Evolutionary conservation across 2,888 invertebrate species (phyloP), one percentile per base, ranked within the genome.

Genomic region (Helicoverpa assulta): DNA sequence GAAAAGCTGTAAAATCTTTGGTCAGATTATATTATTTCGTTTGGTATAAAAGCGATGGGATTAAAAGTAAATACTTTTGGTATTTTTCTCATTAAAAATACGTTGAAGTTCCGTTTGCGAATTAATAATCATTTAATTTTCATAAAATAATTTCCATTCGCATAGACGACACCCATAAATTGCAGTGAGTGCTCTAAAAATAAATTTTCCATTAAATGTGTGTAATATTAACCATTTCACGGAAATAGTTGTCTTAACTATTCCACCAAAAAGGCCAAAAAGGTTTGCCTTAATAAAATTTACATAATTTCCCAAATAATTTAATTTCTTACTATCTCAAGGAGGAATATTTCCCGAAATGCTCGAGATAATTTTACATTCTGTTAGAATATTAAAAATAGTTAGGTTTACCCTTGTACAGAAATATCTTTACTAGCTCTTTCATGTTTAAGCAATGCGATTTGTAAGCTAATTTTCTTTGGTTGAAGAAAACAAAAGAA

Each of bases 231-330:
- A 10, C 16, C 52, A 10, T 70, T 40, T 53, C 37, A 19, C 14
- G 37, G 8, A 43, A 63, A 76, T 61, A 72, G 58, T 77, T 68
- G 0, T 10, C 21, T 43, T 10, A 76, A 76, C 73, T 65, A 76
- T 77, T 72, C 58, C 5, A 19, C 18, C 65, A 62, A 52, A 68
- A 74, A 52, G 58, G 37, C 55, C 26, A 40, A 19, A 7, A 10
- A n/a, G 54, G 29, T 43, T 50, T n/a, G 43, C 54, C 50, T 60
- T 57, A 8, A 26, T 51, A 60, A 73, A 60, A 66, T 73, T 69
- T n/a, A n/a, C 73, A 68, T 64, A 63, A 61, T 57, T 61, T 67
- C 7, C 14, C 14, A 16, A 47, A 58, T 53, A 50, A 26, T 26
- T 37, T 56, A 18, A 76, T 63, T 63, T 64, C 50, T 51, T 56